These are phyloP conservation scores for Drosophila pruinosa DNA, from an alignment of 1,140 invertebrate species.

Conservation along the genomic window DNA sequence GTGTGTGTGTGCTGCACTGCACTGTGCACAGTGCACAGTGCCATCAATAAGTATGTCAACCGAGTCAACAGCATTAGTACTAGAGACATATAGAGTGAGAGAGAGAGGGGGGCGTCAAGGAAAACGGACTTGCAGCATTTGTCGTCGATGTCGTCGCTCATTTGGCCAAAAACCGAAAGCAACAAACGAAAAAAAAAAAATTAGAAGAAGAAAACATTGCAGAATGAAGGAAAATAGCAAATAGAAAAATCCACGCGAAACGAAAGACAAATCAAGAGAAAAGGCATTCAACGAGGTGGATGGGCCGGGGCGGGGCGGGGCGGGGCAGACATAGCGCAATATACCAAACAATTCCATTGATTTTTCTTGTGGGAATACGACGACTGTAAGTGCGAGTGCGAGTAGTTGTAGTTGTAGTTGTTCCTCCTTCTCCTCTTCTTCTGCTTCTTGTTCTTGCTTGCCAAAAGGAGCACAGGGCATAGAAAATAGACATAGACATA, in stretches of 20 bases:
- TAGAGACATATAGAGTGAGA: neutral
- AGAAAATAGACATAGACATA: constrained; percentile 20
- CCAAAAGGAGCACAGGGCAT: constrained; percentile 40
- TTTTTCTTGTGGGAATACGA: constrained; percentile 78
- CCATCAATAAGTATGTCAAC: constrained; percentile 69
- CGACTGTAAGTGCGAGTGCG: constrained; percentile 31
- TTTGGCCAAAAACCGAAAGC: constrained; percentile 47
- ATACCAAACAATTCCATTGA: constrained; percentile 80
- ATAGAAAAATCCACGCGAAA: constrained; percentile 29
- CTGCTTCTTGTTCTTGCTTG: no score
- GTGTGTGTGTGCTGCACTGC: no score
- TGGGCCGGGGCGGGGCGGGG: neutral
- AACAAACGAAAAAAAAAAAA: constrained; percentile 17
- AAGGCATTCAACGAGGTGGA: constrained; percentile 12
- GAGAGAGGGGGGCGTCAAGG: neutral
- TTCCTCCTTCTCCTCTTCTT: no score
- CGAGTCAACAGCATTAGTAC: constrained; percentile 50
- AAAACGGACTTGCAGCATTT: constrained; percentile 38
- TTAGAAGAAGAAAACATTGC: constrained; percentile 5
- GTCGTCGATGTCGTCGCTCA: constrained; percentile 63
- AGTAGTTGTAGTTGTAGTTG: constrained; percentile 29
- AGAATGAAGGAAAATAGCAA: constrained; percentile 13
- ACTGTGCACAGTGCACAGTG: constrained; percentile 27
- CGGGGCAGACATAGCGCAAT: constrained; percentile 47
- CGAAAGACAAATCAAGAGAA: constrained; percentile 46